Conservation (phyloP, 2,797 vertebrate genomes). For the Cryptoprocta ferox region DNA sequence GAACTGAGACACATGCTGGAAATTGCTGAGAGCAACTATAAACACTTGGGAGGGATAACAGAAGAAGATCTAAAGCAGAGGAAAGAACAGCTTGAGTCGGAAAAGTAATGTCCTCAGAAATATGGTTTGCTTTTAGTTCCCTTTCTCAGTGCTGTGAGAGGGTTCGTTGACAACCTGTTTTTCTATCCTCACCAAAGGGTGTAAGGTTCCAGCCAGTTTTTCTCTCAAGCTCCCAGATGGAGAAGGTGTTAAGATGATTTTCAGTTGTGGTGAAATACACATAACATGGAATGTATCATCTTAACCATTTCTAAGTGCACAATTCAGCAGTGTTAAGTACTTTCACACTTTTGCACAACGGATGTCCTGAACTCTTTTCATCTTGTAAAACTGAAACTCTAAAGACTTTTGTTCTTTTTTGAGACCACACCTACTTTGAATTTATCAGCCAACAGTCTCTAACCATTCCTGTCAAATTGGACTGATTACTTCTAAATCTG, state of each 20-base stretch:
- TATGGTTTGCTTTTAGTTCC: conserved; percentile 41
- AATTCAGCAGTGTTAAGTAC: not conserved
- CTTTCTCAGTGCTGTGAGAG: not conserved
- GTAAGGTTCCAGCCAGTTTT: not conserved
- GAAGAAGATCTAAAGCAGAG: conserved; percentile 85
- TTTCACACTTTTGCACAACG: not conserved
- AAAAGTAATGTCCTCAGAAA: conserved; percentile 85
- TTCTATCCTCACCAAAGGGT: not conserved
- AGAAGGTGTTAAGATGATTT: not conserved
- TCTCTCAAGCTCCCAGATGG: not conserved
- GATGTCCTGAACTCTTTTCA: not conserved
- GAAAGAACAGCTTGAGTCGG: conserved; percentile 81
- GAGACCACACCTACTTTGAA: not conserved
- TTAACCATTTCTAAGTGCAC: not conserved
- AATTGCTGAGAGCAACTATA: conserved; percentile 89
- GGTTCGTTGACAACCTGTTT: not conserved
- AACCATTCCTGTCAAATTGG: not conserved
- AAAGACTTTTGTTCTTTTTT: not conserved
- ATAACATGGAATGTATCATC: not conserved
- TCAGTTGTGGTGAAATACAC: not conserved
- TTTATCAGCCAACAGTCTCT: not conserved
- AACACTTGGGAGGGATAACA: conserved; percentile 88
- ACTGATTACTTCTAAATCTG: not conserved
- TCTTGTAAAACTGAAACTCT: not conserved
- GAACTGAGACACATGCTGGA: conserved; percentile 85